Base-by-base conservation (phyloP, 1,140 invertebrate genomes). In the Zaprionus africanus region DNA sequence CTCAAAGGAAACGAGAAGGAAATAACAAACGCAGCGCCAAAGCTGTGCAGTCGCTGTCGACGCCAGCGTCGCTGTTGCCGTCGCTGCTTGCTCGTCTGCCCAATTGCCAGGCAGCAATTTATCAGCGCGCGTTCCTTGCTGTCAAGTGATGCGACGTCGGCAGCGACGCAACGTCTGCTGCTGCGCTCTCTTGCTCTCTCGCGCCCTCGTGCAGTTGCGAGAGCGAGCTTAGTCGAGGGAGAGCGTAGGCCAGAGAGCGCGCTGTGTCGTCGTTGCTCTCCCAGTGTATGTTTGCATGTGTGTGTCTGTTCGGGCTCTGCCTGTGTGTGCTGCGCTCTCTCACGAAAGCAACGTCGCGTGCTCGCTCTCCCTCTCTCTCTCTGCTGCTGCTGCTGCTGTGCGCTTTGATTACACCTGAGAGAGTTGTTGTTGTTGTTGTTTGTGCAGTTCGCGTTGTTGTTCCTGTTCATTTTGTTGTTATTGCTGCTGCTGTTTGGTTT, bases 401-500 rank as follows among this genome's bases (percentile, higher is more conserved):
- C 79, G 78, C 84, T 83, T 86, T 81, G 71, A 87, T 88, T 87
- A 87, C 85, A 87, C 84, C 85, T 88, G 81, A 84, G 75, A 70
- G 60, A 71, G 77, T 54, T 69, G 75, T 38, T 72, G 64, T 38
- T 71, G 78, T 59, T 81, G 73, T 46, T 78, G 72, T 22, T 22
- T 1, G 1, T 22, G 22, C 22, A 22, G 22, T 22, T 22, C 22
- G 22, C 69, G 64, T 38, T 71, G 78, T 59, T 81, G 73, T 46
- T 78, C 65, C 26, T 28, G 26, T 28, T 28, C 26, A 6, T 28
- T 72, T 54, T 81, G 73, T 74, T 31, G 28, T 34, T 34, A 9
- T 53, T 74, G 69, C 70, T 88, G 80, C 76, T 77, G 75, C 65
- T 76, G 56, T 83, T 84, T 88, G 81, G 75, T 66, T 79, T 88